Base-by-base conservation (phyloP, 2,797 vertebrate genomes). In the Poecilia gillii region DNA sequence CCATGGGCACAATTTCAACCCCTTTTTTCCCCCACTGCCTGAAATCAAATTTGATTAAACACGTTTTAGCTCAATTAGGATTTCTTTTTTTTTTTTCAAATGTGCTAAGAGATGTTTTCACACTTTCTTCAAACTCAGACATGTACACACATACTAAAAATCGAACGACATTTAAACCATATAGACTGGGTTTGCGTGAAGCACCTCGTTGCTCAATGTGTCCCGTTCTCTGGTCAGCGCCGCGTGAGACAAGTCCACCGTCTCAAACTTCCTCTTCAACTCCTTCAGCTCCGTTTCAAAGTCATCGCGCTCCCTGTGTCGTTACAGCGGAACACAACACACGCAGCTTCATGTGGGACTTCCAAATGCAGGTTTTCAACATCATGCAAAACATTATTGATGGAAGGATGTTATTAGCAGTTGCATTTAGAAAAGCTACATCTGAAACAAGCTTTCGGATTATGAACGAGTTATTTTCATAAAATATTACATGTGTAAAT, bases 131-230 rank as follows among this genome's bases (percentile, higher is more conserved):
- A 59, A 59, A 59, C n/a, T 59, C 28, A 31, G 14, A 62, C 13
- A 28, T 33, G 13, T 62, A 16, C 28, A 16, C 31, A 16, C 16
- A 16, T 33, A 31, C 13, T 7, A 28, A 57, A n/a, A 13, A 59
- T 31, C 11, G 8, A 20, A 66, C 2, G 39, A 9, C 36, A 23
- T 68, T 41, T 41, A 23, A 41, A 39, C 36, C 11, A 3, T 12
- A 12, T 41, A 39, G 12, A 9, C 12, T 25, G 64, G 64, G 20
- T 80, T 3, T 72, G 66, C 49, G 20, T 62, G 75, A 73, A 28
- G 45, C 95, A 99, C 99, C 97, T 99, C 98, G 93, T 97, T 98
- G 68, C 95, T 93, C 81, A 99, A 94, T 51, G 97, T 95, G 91
- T 95, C 96, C 89, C 95, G 96, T 89, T 99, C 98, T 89, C 96